Base-by-base conservation (phyloP, 2,113 vertebrate genomes). In the Burhinus bistriatus region DNA sequence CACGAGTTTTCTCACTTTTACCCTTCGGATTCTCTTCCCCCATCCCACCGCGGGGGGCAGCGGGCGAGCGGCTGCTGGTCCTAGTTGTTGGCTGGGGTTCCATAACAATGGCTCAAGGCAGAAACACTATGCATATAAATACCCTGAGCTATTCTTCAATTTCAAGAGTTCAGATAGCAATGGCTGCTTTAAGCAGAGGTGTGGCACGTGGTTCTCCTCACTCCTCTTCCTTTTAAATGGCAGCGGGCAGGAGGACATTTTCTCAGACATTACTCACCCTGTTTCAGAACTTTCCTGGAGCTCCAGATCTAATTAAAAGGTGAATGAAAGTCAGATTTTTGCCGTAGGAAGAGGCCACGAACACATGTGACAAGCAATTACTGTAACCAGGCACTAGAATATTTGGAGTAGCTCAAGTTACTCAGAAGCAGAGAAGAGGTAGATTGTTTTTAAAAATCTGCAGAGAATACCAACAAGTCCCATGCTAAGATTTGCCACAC, bases 201-300 rank as follows among this genome's bases (percentile, higher is more conserved):
- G 96, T 95, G 97, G 94, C 90, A 93, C 72, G 88, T 87, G 90
- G 78, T 96, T 85, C 89, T 93, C 34, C 58, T 87, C 93, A 51
- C 15, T 72, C 34, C 19, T 36, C 68, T 95, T 97, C 95, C 87
- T 86, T 83, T 44, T 77, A 81, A 97, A 94, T 32, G n/a, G 66
- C 49, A 91, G 42, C 0, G 0, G 62, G 52, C 29, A 95, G 88
- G 59, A 87, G 70, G 59, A 89, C 82, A 66, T 96, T 92, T 94
- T 95, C 91, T 95, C 47, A 78, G 76, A 57, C 85, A 29, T 93
- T 89, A 97, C 93, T 94, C 95, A 94, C 68, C 49, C 83, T 42
- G 15, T 73, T 95, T 89, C 87, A 75, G 78, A 95, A 94, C 75
- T 61, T 86, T 90, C 91, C 85, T 92, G 36, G 42, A 94, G 62